These are phyloP conservation scores for Ptyas mucosa DNA, from an alignment of 2,113 vertebrate species.

Conservation along the genomic window DNA sequence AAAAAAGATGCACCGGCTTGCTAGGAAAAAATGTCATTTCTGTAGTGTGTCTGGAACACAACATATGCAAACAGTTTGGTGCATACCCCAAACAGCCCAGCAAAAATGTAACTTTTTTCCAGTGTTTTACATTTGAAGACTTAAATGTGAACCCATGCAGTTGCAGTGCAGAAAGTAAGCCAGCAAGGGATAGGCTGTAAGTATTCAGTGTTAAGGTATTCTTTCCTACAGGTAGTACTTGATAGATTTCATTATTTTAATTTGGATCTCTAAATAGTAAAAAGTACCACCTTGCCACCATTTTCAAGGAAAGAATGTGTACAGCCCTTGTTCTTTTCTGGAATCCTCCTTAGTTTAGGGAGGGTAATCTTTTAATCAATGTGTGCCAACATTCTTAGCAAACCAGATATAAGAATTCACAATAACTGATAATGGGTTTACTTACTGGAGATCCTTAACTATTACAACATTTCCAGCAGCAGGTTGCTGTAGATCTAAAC, in stretches of 20 bases:
- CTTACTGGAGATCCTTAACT: slow-evolving; percentile 59
- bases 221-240: slow-evolving; percentile 46
- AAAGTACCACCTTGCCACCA: slow-evolving; percentile 35
- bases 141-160: slow-evolving; percentile 42
- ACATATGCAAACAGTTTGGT: slow-evolving; percentile 34
- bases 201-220: slow-evolving; percentile 49
- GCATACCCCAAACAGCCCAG: slow-evolving; percentile 38
- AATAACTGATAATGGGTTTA: slow-evolving; percentile 45
- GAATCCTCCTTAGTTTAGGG: slow-evolving; percentile 20
- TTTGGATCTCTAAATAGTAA: slow-evolving; percentile 25
- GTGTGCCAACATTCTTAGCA: slow-evolving; percentile 52
- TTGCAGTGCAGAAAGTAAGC: slow-evolving; percentile 51
- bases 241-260: slow-evolving; percentile 45
- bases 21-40: slow-evolving; percentile 33
- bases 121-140: slow-evolving; percentile 46
- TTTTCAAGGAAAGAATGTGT: slow-evolving; percentile 43
- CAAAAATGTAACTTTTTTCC: slow-evolving; percentile 50
- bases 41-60: slow-evolving; percentile 23
- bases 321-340: slow-evolving; percentile 44
- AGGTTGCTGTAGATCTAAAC: slow-evolving; percentile 37
- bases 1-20: slow-evolving; percentile 36
- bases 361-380: slow-evolving; percentile 40
- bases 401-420: slow-evolving; percentile 54
- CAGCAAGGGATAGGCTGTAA: slow-evolving; percentile 46
- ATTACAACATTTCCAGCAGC: slow-evolving; percentile 59